These are phyloP conservation scores for Caiman crocodilus DNA, from an alignment of 2,797 vertebrate genomes.

Conservation along the genomic window DNA sequence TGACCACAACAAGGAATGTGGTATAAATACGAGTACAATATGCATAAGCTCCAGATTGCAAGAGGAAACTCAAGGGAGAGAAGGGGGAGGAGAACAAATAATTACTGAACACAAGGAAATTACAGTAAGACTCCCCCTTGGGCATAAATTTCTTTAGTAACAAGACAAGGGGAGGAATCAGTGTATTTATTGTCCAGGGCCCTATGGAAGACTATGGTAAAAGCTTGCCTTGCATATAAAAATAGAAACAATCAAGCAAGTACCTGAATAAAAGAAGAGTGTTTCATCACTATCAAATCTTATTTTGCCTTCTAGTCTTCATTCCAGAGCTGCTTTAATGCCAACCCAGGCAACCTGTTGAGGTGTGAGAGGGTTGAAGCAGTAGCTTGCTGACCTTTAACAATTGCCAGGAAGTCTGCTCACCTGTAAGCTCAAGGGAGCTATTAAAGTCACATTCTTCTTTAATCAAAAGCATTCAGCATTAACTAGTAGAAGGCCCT, in stretches of 20 bases:
- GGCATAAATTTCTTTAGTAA: not conserved
- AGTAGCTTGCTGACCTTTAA: constrained; percentile 1
- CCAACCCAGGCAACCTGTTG: constrained; percentile 43
- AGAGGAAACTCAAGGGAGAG: not conserved
- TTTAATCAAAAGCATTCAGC: constrained; percentile 56
- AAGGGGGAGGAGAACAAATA: not conserved
- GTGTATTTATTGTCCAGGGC: not conserved
- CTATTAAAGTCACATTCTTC: not conserved
- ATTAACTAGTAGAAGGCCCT: not conserved
- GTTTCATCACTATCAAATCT: not conserved
- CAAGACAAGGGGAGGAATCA: not conserved
- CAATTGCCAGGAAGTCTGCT: constrained; percentile 51
- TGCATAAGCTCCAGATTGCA: not conserved
- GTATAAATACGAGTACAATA: fast-evolving
- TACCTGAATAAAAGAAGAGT: not conserved
- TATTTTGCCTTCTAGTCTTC: not conserved
- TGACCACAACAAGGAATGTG: not conserved
- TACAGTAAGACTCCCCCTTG: fast-evolving
- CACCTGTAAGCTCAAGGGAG: constrained; percentile 9
- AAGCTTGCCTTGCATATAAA: not conserved
- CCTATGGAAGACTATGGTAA: not conserved
- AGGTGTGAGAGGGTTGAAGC: constrained; percentile 22
- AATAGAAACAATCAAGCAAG: not conserved
- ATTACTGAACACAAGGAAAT: not conserved
- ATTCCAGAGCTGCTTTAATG: constrained; percentile 18